phyloP scores from a whole-genome alignment of 2,113 vertebrate genomes.

The Isurus oxyrinchus region DNA sequence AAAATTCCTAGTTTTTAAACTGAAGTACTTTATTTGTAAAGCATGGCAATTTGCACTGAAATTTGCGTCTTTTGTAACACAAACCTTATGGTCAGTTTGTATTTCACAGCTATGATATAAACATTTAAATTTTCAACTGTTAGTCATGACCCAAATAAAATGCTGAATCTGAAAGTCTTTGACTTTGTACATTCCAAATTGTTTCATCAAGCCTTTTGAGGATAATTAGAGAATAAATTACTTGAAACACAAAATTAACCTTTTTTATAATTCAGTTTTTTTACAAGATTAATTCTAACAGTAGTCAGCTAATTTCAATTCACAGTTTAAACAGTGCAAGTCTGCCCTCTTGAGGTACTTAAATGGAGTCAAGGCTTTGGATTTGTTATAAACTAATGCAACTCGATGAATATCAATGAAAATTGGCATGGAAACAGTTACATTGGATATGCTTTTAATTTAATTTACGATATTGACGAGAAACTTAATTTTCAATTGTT shows the following conservation, averaged over 20 bases:
- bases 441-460: background rate
- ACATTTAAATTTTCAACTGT: background rate
- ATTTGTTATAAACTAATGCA: background rate
- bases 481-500: background rate
- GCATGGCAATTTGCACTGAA: background rate
- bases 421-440: background rate
- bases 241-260: background rate
- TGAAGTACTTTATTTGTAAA: background rate
- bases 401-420: background rate
- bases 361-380: background rate
- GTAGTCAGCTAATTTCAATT: background rate
- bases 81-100: background rate
- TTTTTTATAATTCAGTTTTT: background rate
- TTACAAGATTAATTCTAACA: background rate
- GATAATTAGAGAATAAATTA: background rate
- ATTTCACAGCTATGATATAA: background rate
- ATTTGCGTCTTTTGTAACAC: background rate
- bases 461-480: background rate
- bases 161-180: background rate
- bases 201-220: background rate
- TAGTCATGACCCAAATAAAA: background rate
- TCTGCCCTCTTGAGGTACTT: constrained; percentile 26
- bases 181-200: background rate
- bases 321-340: background rate
- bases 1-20: background rate